Evolutionary conservation across 2,797 vertebrate species (phyloP).

Genomic region (Mareca penelope): DNA sequence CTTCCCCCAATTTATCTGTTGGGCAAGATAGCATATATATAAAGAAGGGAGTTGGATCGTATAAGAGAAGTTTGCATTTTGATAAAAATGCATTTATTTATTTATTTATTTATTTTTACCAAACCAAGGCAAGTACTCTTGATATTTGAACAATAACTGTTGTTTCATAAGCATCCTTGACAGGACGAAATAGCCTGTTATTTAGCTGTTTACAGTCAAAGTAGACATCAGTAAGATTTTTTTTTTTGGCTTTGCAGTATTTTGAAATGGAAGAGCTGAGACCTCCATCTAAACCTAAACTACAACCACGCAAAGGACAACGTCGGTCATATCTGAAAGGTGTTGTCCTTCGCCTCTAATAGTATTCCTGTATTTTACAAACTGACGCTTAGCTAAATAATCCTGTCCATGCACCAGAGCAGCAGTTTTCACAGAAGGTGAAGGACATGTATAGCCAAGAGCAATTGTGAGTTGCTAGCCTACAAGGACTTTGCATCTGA

Average conservation of each 20-base stretch:
- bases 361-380: constrained; percentile 24
- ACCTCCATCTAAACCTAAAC: not conserved
- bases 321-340: not conserved
- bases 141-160: not conserved
- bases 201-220: not conserved
- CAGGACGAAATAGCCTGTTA: not conserved
- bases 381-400: constrained; percentile 32
- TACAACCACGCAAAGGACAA: not conserved
- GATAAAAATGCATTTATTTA: not conserved
- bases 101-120: not conserved
- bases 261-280: not conserved
- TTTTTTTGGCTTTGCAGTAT: not conserved
- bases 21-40: not conserved
- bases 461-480: not conserved
- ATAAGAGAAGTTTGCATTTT: not conserved
- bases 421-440: constrained; percentile 39
- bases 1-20: not conserved
- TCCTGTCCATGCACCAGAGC: not conserved
- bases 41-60: not conserved
- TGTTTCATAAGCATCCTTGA: not conserved
- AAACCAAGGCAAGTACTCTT: not conserved
- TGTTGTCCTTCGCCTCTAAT: not conserved
- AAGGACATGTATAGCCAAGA: not conserved
- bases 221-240: not conserved
- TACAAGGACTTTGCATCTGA: constrained; percentile 34